Conservation (phyloP, 2,888 invertebrate genomes). For the Temnothorax rugatulus region DNA sequence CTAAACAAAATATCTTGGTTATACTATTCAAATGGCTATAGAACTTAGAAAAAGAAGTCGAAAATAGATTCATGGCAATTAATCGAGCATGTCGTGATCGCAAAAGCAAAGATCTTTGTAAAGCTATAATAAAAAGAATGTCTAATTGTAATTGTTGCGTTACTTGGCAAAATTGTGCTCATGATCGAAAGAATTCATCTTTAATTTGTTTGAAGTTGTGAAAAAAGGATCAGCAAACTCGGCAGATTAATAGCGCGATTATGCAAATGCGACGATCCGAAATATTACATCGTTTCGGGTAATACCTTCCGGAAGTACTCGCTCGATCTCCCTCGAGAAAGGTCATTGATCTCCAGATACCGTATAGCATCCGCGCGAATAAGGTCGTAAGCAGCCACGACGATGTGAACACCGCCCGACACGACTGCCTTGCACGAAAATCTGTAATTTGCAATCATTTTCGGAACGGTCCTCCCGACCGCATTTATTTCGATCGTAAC, state of each 20-base stretch:
- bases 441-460: conserved; percentile 77
- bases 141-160: conserved; percentile 1
- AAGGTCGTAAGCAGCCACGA: conserved; percentile 32
- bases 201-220: not conserved
- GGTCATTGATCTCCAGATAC: conserved; percentile 60
- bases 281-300: conserved; percentile 40
- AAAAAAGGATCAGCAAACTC: not conserved
- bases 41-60: no score
- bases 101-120: not conserved
- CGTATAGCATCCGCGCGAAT: conserved; percentile 39
- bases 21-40: not conserved
- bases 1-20: no score
- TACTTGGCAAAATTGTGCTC: not conserved
- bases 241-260: conserved; percentile 46
- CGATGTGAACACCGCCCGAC: conserved; percentile 50
- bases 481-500: conserved; percentile 60
- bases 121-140: not conserved
- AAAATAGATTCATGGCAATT: not conserved
- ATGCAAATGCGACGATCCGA: conserved; percentile 62
- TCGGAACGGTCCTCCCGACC: conserved; percentile 60
- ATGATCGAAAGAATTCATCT: not conserved
- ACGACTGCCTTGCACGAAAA: conserved; percentile 61
- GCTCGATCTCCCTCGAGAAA: conserved; percentile 37
- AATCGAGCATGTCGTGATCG: not conserved
- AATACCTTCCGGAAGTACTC: conserved; percentile 74